phyloP scores from a whole-genome alignment of 2,888 invertebrate genomes.

The Trissolcus japonicus region DNA sequence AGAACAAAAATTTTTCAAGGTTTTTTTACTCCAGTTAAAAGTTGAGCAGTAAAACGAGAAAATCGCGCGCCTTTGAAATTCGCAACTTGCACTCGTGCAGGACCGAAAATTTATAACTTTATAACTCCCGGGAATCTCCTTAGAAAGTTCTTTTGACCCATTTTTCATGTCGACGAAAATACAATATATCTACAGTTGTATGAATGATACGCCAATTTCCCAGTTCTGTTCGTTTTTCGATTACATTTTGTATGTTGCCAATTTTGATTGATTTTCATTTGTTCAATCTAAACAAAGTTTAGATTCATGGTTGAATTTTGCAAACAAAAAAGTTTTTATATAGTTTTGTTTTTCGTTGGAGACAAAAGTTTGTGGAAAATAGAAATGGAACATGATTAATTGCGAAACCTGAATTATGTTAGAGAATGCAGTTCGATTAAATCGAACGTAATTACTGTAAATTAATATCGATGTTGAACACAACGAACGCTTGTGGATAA shows the following conservation, averaged over 20 bases:
- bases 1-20: background rate
- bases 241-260: background rate
- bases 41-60: constrained; percentile 30
- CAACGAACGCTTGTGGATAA: constrained; percentile 10
- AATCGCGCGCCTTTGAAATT: constrained; percentile 32
- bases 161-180: constrained; percentile 39
- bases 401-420: no score
- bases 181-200: constrained; percentile 29
- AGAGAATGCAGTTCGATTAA: no score
- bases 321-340: no score
- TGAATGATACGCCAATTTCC: constrained; percentile 25
- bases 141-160: constrained; percentile 44
- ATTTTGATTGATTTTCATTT: no score
- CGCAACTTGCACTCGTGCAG: constrained; percentile 21
- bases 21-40: constrained; percentile 12
- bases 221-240: constrained; percentile 17
- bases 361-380: background rate
- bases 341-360: background rate
- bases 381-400: no score
- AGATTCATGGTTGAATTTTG: no score
- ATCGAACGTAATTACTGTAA: no score
- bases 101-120: constrained; percentile 48
- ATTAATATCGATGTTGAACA: no score
- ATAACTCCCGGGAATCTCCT: constrained; percentile 48
- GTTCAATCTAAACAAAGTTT: no score